These are phyloP conservation scores for Calycopis cecrops DNA, from an alignment of 1,140 invertebrate genomes.

Conservation along the genomic window DNA sequence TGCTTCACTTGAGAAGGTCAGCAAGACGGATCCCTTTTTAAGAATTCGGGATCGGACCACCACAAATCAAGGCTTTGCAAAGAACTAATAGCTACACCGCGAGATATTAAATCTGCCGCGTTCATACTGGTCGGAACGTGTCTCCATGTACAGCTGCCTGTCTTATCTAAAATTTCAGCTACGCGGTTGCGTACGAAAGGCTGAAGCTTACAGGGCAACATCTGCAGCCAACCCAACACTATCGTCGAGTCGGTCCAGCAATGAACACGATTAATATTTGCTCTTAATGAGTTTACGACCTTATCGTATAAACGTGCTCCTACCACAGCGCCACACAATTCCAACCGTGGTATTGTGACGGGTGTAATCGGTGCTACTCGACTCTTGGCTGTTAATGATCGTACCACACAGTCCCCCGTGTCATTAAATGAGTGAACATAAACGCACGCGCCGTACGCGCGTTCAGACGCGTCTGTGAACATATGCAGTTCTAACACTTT, in stretches of 20 bases:
- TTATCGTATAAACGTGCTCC: slow-evolving; percentile 23
- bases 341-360: slow-evolving; percentile 23
- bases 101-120: slow-evolving; percentile 25
- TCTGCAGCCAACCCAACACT: slow-evolving; percentile 20
- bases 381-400: slow-evolving; percentile 23
- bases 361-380: slow-evolving; percentile 21
- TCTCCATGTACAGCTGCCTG: slow-evolving; percentile 20
- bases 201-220: not conserved
- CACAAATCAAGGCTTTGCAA: slow-evolving; percentile 4
- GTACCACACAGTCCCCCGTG: slow-evolving; percentile 17
- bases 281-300: slow-evolving; percentile 12
- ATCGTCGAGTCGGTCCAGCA: slow-evolving; percentile 29
- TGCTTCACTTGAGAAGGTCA: too few relatives aligned
- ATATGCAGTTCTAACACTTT: slow-evolving; percentile 28
- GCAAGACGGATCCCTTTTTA: slow-evolving; percentile 10
- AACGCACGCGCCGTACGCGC: slow-evolving; percentile 42
- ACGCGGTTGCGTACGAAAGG: not conserved
- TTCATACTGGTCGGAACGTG: slow-evolving; percentile 22
- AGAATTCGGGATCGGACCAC: slow-evolving; percentile 23
- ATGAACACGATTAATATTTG: not conserved
- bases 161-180: slow-evolving; percentile 9
- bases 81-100: slow-evolving; percentile 18
- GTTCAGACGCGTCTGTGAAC: slow-evolving; percentile 47
- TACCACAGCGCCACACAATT: slow-evolving; percentile 23
- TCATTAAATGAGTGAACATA: slow-evolving; percentile 37